Evolutionary conservation across 2,888 invertebrate species (phyloP).

Genomic region (Xestia xanthographa): DNA sequence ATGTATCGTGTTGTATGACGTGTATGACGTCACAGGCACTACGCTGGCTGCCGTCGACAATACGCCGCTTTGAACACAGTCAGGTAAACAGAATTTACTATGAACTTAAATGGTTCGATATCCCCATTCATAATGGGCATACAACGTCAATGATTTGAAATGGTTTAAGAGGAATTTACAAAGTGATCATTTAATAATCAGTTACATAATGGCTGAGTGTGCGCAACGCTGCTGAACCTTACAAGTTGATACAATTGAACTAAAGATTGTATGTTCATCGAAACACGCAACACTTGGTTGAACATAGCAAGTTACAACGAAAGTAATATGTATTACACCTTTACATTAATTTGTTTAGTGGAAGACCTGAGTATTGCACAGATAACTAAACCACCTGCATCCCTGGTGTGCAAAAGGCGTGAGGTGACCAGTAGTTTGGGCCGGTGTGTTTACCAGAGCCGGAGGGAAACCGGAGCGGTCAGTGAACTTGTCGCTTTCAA

Average conservation of each 20-base stretch:
- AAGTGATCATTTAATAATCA: background rate
- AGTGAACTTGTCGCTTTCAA: constrained; percentile 42
- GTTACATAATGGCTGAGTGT: background rate
- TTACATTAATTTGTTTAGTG: background rate
- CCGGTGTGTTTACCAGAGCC: background rate
- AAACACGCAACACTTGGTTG: background rate
- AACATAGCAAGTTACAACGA: background rate
- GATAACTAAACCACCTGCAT: background rate
- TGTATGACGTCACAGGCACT: constrained; percentile 11
- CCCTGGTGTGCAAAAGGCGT: background rate
- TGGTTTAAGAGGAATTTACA: background rate
- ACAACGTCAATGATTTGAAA: background rate
- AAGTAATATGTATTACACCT: background rate
- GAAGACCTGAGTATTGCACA: background rate
- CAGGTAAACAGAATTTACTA: background rate
- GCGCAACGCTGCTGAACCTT: background rate
- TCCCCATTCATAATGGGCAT: background rate
- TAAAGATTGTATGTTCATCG: too few species aligned
- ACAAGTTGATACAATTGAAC: background rate
- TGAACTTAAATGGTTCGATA: background rate
- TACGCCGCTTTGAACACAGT: background rate
- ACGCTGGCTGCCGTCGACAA: background rate
- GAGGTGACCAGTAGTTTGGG: constrained; percentile 5
- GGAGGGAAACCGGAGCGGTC: constrained; percentile 34
- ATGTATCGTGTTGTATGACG: background rate